Evolutionary conservation across 2,888 invertebrate species (phyloP).

Genomic region (Bhutanitis thaidina): DNA sequence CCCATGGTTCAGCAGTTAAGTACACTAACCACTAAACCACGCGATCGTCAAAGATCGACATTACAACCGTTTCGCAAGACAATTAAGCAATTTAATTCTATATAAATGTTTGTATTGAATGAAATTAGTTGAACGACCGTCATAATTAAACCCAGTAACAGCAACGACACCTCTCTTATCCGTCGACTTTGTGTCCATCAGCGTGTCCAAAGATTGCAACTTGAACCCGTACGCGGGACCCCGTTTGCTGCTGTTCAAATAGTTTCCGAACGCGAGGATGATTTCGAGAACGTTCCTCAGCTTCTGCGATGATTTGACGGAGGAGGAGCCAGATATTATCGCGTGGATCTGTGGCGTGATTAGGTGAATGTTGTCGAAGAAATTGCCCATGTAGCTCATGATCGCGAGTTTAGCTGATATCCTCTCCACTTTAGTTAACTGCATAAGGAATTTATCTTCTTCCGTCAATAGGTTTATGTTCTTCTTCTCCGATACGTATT

Average conservation of each 20-base stretch:
- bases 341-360: conserved; percentile 98
- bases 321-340: conserved; percentile 95
- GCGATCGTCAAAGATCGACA: too few relatives aligned
- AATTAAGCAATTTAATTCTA: too few relatives aligned
- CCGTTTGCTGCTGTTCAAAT: conserved; percentile 97
- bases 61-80: too few relatives aligned
- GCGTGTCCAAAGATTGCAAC: conserved; percentile 95
- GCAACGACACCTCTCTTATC: conserved; percentile 95
- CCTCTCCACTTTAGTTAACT: conserved; percentile 95
- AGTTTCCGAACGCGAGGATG: conserved; percentile 98
- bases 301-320: conserved; percentile 94
- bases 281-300: conserved; percentile 92
- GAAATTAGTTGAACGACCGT: too few relatives aligned
- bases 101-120: too few relatives aligned
- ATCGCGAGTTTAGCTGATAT: conserved; percentile 95
- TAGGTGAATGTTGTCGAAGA: conserved; percentile 94
- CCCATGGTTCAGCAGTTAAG: too few relatives aligned
- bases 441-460: conserved; percentile 97
- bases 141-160: too few relatives aligned
- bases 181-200: conserved; percentile 97
- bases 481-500: conserved; percentile 94
- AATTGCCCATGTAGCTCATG: conserved; percentile 99
- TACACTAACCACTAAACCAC: too few relatives aligned
- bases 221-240: conserved; percentile 99
- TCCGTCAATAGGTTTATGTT: conserved; percentile 94